These are phyloP conservation scores for Lethenteron camtschaticum DNA, from an alignment of 2,113 vertebrate genomes.

Conservation along the genomic window DNA sequence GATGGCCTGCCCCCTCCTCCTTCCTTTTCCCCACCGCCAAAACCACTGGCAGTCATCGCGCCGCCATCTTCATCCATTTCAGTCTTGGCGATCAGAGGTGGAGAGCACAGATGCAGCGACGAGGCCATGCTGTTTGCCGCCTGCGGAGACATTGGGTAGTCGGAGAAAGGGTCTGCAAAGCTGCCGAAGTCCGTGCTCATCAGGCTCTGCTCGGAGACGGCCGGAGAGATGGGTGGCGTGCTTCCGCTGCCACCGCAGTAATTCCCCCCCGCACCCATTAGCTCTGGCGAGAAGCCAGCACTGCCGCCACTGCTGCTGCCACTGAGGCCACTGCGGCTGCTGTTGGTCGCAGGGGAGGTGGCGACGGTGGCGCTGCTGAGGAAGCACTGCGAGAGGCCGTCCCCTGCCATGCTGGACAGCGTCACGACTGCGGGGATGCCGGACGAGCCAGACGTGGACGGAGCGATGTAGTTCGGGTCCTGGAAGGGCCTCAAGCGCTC, in stretches of 20 bases:
- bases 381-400: background rate
- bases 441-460: too few species aligned
- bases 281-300: too few species aligned
- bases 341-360: conserved; percentile 20
- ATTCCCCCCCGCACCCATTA: too few species aligned
- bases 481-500: conserved; percentile 71
- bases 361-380: conserved; percentile 21
- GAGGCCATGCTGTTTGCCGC: conserved; percentile 13
- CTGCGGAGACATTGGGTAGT: conserved; percentile 56
- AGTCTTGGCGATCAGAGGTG: too few species aligned
- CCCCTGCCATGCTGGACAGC: too few species aligned
- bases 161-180: conserved; percentile 68
- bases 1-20: too few species aligned
- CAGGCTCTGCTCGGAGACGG: conserved; percentile 70
- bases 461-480: conserved; percentile 26
- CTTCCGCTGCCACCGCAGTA: conserved; percentile 8
- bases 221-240: conserved; percentile 59
- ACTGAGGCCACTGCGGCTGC: conserved; percentile 22
- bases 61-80: too few species aligned
- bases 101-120: conserved; percentile 15
- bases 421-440: too few species aligned
- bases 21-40: too few species aligned
- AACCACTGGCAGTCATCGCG: too few species aligned
- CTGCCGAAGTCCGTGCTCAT: conserved; percentile 47
- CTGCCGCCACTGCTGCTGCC: conserved; percentile 24